Conservation (phyloP, 1,140 invertebrate genomes). For the Heliconius himera region DNA sequence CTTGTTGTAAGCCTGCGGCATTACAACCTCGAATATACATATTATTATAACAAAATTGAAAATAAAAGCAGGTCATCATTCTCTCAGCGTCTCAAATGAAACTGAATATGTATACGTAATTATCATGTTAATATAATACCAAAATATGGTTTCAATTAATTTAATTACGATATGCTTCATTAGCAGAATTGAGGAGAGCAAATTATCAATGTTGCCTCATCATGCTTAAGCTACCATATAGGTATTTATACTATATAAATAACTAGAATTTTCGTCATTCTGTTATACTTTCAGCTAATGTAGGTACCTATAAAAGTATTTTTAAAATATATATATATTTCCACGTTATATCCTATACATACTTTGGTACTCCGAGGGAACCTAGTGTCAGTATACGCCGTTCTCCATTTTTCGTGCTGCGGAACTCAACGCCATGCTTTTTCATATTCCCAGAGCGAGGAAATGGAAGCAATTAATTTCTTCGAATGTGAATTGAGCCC, state of each 20-base stretch:
- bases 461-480: too few relatives aligned
- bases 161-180: conserved; percentile 13
- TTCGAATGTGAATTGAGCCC: too few relatives aligned
- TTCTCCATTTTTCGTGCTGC: too few relatives aligned
- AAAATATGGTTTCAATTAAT: conserved; percentile 13
- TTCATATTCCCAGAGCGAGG: too few relatives aligned
- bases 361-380: too few relatives aligned
- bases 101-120: conserved; percentile 10
- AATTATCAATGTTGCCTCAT: conserved; percentile 3
- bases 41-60: background rate
- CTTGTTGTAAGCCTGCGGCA: too few relatives aligned
- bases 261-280: background rate
- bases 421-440: too few relatives aligned
- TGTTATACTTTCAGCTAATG: background rate
- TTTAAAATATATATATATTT: too few relatives aligned
- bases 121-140: background rate
- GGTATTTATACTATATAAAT: background rate
- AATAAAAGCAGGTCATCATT: conserved; percentile 3
- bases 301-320: background rate
- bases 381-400: too few relatives aligned
- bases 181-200: conserved; percentile 7
- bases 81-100: background rate
- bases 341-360: too few relatives aligned
- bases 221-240: background rate
- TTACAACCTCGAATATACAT: too few relatives aligned